Base-by-base conservation (phyloP, 2,888 invertebrate genomes). In the Melangyna quadrimaculata region DNA sequence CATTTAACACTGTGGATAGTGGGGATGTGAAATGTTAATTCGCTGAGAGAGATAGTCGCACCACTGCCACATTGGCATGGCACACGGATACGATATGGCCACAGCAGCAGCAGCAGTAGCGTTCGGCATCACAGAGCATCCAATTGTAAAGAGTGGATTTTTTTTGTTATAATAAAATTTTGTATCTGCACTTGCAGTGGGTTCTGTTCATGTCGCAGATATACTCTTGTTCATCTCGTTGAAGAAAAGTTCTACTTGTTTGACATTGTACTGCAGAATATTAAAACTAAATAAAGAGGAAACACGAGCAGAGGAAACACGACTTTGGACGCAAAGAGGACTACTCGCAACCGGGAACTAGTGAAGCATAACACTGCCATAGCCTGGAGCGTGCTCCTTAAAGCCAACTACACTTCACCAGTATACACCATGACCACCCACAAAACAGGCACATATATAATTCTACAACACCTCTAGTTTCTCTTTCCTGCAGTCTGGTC, bases 1-100 rank as follows among this genome's bases (percentile, higher is more conserved):
- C 77, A 48, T 72, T 81, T 77, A 73, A 35, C 61, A 86, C 86
- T 86, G 86, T 73, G 65, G 69, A n/a, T n/a, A n/a, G n/a, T n/a
- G n/a, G n/a, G n/a, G n/a, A n/a, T n/a, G n/a, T n/a, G n/a, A n/a
- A 43, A 40, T 55, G 22, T 43, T 45, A 77, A 75, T 45, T 55
- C 29, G 61, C 57, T 61, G 63, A n/a, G 40, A 70, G 86, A 86
- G 73, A 69, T 63, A 71, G 79, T 71, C 63, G 51, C 72, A 78
- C 63, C 19, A n/a, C n/a, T n/a, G n/a, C n/a, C n/a, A n/a, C n/a
- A n/a, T n/a, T n/a, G n/a, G n/a, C n/a, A 1, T 55, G 17, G 27
- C n/a, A 53, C 22, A 69, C 40, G 27, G n/a, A 43, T 24, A 61
- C 61, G 61, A 37, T 37, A 40, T 37, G 22, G 59, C 61, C 40